Evolutionary conservation across 2,113 vertebrate genomes (phyloP).

Genomic region (Daubentonia madagascariensis): DNA sequence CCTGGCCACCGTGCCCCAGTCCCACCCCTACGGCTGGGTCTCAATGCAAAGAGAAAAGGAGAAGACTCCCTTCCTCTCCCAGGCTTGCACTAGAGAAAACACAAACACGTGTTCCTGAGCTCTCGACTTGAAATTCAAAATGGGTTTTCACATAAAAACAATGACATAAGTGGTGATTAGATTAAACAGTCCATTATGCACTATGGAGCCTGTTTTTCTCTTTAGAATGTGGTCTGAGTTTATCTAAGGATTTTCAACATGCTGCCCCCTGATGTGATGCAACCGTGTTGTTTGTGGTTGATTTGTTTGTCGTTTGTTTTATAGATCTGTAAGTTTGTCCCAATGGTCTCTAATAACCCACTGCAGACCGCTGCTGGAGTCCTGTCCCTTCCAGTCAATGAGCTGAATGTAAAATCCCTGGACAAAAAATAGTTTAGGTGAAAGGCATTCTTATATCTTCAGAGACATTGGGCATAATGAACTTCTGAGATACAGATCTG

Average conservation of each 20-base stretch:
- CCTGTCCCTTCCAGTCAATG: not conserved
- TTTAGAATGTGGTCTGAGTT: not conserved
- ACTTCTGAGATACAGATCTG: not conserved
- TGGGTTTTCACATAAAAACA: not conserved
- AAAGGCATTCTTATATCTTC: not conserved
- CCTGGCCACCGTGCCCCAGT: not conserved
- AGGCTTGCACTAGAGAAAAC: not conserved
- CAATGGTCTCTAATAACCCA: not conserved
- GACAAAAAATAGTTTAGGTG: not conserved
- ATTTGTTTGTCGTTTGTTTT: not conserved
- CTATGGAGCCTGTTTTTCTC: not conserved
- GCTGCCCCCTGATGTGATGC: not conserved
- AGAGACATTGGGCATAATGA: not conserved
- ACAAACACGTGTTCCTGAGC: rapidly evolving
- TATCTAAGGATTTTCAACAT: not conserved
- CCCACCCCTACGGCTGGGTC: not conserved
- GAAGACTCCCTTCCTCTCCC: not conserved
- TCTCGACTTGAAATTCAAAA: not conserved
- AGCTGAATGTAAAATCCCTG: not conserved
- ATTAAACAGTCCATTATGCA: not conserved
- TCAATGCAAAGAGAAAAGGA: not conserved
- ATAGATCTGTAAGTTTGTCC: not conserved
- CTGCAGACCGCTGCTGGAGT: not conserved
- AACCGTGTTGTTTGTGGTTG: not conserved
- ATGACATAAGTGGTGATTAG: not conserved